Base-by-base conservation (phyloP, 2,888 invertebrate species). In the Apodemia zela region DNA sequence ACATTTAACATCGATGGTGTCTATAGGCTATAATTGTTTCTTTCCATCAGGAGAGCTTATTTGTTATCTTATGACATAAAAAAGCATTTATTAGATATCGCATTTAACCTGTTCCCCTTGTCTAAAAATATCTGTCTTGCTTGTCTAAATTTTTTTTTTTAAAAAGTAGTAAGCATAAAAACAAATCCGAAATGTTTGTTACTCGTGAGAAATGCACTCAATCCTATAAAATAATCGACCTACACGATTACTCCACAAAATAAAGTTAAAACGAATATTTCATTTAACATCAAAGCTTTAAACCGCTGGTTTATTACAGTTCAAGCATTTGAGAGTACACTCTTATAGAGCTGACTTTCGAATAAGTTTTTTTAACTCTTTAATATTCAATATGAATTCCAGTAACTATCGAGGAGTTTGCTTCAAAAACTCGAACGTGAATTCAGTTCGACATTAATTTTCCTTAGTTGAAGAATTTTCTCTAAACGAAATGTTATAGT, bases 391-490 rank as follows among this genome's bases (percentile, higher is more conserved):
- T 21, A 54, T 54, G 54, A 54, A 21, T n/a, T 3, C 42, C 54
- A 21, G 54, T 11, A 51, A 51, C 21, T 54, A 54, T 54, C 25
- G 25, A 54, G 54, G 54, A 54, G 54, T 11, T 54, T 54, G 54
- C 15, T 25, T 54, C 25, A 18, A 15, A 54, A 54, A 54, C 25
- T 25, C 15, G 25, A 25, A 54, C 25, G 25, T 25, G 54, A 13
- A 54, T 54, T 54, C 21, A 54, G 21, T 1, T 54, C 42, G 6
- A 45, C n/a, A 45, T 45, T n/a, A 45, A 45, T 45, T 45, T 45
- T 45, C 42, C 15, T n/a, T 45, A n/a, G 42, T 45, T n/a, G 15
- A 45, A 45, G 15, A 45, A 42, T 1, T 42, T 42, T 42, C 1
- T 8, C n/a, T n/a, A n/a, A n/a, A n/a, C n/a, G n/a, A n/a, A n/a